Percentiles rank a stretch among this genome's conserved stretches.
Evolutionary conservation across 2,797 vertebrate species (phyloP).

Genomic region (Gymnopithys bicolor): DNA sequence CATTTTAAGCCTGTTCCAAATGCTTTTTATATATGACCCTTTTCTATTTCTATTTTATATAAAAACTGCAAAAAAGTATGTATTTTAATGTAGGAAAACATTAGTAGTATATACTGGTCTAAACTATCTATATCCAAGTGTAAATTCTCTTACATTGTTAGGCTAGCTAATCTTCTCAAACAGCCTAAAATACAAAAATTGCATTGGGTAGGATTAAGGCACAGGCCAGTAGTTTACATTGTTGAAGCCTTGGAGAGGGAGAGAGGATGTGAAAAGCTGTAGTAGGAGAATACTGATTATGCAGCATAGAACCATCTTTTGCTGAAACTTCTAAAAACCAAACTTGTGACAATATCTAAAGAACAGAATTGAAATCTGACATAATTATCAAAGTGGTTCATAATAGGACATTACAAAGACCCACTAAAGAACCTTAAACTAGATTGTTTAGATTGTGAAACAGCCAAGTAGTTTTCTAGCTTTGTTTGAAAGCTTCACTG

Average conservation of each 20-base stretch:
- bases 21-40: constrained; percentile 17
- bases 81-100: not conserved
- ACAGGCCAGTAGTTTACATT: not conserved
- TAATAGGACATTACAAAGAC: not conserved
- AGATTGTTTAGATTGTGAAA: not conserved
- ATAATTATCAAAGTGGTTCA: not conserved
- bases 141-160: not conserved
- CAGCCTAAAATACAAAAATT: not conserved
- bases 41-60: not conserved
- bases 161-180: not conserved
- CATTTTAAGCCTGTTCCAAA: not conserved
- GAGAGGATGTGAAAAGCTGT: not conserved
- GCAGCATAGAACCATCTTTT: not conserved
- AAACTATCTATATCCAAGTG: not conserved
- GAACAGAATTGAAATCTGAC: not conserved
- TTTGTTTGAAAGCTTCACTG: not conserved
- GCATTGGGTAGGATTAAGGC: not conserved
- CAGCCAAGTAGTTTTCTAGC: not conserved
- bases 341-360: not conserved
- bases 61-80: not conserved
- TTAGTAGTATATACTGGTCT: not conserved
- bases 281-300: not conserved
- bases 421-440: not conserved
- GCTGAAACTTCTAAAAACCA: not conserved
- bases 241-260: not conserved